Percentiles rank a stretch among this genome's conserved stretches.
phyloP scores from a whole-genome alignment of 2,888 invertebrate genomes.

The Allacma fusca region DNA sequence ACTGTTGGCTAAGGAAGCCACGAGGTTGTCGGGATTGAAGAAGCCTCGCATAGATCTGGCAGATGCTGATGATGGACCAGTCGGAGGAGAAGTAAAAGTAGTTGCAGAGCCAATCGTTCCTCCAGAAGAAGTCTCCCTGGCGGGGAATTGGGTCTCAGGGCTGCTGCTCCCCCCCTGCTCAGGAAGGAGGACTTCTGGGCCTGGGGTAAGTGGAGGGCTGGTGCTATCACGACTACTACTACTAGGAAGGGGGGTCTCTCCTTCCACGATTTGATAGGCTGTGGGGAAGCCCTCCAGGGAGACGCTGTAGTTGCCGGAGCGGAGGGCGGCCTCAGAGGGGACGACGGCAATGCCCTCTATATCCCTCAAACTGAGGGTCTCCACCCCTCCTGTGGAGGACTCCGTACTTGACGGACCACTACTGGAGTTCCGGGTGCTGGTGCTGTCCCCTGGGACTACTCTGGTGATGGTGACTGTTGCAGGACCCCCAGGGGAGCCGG shows the following conservation, averaged over 20 bases:
- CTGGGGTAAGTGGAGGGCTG: not conserved
- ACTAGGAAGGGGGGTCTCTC: not conserved
- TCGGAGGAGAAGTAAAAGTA: not conserved
- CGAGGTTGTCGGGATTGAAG: constrained; percentile 9
- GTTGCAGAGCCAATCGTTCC: not conserved
- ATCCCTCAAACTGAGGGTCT: constrained; percentile 5
- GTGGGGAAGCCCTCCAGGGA: constrained; percentile 18
- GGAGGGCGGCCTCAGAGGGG: constrained; percentile 10
- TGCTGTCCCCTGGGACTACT: not conserved
- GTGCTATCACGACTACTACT: not conserved
- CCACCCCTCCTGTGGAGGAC: not conserved
- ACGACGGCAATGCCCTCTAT: constrained; percentile 5
- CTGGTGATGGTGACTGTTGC: not conserved
- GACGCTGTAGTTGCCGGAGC: constrained; percentile 14
- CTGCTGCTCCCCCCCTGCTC: not conserved
- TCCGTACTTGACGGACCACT: not conserved
- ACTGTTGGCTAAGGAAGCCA: constrained; percentile 20
- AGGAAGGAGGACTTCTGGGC: not conserved
- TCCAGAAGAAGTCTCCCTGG: too few species aligned
- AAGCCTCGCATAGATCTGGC: not conserved
- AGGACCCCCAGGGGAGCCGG: too few species aligned
- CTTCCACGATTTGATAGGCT: constrained; percentile 16
- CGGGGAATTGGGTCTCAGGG: too few species aligned
- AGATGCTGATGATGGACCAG: not conserved
- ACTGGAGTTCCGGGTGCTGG: not conserved